Evolutionary conservation across 2,113 vertebrate genomes (phyloP).

Genomic region (Hippotragus niger): DNA sequence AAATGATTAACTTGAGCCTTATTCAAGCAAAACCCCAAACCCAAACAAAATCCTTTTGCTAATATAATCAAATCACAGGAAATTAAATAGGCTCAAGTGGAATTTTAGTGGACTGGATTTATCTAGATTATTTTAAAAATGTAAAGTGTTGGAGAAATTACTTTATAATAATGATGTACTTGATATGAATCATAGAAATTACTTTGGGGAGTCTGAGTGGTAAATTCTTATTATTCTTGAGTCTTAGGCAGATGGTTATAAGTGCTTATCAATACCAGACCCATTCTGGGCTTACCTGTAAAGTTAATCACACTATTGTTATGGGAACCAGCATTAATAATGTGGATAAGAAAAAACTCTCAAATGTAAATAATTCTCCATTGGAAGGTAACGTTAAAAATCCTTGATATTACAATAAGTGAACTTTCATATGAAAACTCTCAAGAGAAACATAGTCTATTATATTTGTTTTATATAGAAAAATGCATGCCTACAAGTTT

Average conservation of each 20-base stretch:
- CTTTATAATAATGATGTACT: constrained; percentile 18
- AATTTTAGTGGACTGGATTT: constrained; percentile 33
- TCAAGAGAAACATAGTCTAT: neutral
- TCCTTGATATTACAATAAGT: neutral
- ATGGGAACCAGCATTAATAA: neutral
- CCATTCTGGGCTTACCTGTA: neutral
- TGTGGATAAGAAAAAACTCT: neutral
- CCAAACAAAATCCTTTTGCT: constrained; percentile 26
- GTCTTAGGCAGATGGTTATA: neutral
- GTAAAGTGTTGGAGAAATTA: constrained; percentile 22
- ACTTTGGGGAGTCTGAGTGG: neutral
- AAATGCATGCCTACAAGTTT: neutral
- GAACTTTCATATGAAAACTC: neutral
- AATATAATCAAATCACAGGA: constrained; percentile 2
- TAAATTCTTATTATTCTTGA: neutral
- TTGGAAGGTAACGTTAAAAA: neutral
- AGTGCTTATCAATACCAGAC: neutral
- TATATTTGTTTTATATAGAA: neutral
- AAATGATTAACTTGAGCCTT: constrained; percentile 48
- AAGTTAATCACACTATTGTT: neutral
- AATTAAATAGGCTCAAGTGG: constrained; percentile 36
- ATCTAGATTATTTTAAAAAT: constrained; percentile 29
- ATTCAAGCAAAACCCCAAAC: constrained; percentile 34
- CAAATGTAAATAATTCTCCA: neutral
- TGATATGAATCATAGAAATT: constrained; percentile 44